A percentile compares a stretch with the other conserved stretches of the same genome.
Conservation (phyloP, 2,113 vertebrate species). For the Thryonomys swinderianus region DNA sequence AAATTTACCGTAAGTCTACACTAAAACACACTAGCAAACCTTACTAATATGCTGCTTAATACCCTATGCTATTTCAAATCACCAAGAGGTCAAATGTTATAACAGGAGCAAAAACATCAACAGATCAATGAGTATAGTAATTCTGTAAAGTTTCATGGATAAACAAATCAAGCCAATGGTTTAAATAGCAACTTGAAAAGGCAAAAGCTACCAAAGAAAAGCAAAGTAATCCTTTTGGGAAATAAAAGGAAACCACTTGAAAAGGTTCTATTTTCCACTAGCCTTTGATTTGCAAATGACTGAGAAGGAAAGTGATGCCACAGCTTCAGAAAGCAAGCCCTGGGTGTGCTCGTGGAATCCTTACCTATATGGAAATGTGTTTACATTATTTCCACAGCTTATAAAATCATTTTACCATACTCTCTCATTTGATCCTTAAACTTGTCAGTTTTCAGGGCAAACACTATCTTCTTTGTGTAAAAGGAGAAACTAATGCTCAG, state of each 20-base stretch:
- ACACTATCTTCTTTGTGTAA: not conserved
- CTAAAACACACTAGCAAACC: constrained; percentile 14
- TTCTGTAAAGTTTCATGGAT: not conserved
- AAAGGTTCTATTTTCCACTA: not conserved
- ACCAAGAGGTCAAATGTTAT: not conserved
- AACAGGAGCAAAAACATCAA: constrained; percentile 35
- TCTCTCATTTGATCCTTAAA: constrained; percentile 17
- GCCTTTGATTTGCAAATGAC: constrained; percentile 12
- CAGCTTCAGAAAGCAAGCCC: not conserved
- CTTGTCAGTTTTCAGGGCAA: not conserved
- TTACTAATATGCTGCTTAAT: not conserved
- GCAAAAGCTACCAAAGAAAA: not conserved
- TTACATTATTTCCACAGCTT: not conserved
- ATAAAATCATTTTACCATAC: not conserved
- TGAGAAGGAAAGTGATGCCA: no score
- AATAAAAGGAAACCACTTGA: constrained; percentile 36
- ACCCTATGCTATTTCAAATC: not conserved
- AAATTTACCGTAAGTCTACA: constrained; percentile 18
- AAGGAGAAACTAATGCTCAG: not conserved
- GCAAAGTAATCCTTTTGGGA: not conserved
- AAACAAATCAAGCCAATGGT: not conserved
- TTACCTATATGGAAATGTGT: not conserved
- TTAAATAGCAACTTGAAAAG: not conserved
- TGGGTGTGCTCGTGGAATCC: not conserved
- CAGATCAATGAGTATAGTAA: not conserved